Evolutionary conservation across 2,888 invertebrate genomes (phyloP).

Genomic region (Drosophila pseudotalamancana): DNA sequence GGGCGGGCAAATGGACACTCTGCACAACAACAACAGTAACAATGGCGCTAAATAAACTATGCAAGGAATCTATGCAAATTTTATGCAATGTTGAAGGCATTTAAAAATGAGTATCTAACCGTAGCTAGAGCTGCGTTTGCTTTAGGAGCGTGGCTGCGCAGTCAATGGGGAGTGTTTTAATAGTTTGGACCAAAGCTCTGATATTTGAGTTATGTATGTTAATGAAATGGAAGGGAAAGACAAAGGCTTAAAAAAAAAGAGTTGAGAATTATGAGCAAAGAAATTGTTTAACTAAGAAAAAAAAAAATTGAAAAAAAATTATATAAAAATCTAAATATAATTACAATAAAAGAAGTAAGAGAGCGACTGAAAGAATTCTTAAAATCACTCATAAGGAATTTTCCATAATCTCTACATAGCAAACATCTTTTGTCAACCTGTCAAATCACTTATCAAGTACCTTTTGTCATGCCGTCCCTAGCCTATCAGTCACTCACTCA

Average conservation of each 20-base stretch:
- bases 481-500: background rate
- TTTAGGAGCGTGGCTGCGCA: constrained; percentile 18
- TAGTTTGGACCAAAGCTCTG: constrained; percentile 45
- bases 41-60: constrained; percentile 74
- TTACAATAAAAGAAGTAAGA: too few relatives aligned
- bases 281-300: too few relatives aligned
- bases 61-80: constrained; percentile 73
- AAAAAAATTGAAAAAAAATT: too few relatives aligned
- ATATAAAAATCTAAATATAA: too few relatives aligned
- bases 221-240: constrained; percentile 7
- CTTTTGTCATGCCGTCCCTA: constrained; percentile 1
- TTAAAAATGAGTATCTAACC: constrained; percentile 67
- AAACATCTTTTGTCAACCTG: background rate
- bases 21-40: constrained; percentile 24
- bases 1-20: constrained; percentile 59
- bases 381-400: background rate
- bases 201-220: constrained; percentile 42
- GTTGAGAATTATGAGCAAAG: background rate
- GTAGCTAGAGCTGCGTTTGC: constrained; percentile 1
- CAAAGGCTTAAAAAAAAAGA: background rate
- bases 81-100: constrained; percentile 77
- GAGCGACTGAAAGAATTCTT: too few relatives aligned
- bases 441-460: constrained; percentile 1
- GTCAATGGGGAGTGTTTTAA: constrained; percentile 34
- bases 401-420: background rate